Evolutionary conservation across 2,888 invertebrate species (phyloP), one percentile per base, ranked within the genome.

Genomic region (Trilocha varians): DNA sequence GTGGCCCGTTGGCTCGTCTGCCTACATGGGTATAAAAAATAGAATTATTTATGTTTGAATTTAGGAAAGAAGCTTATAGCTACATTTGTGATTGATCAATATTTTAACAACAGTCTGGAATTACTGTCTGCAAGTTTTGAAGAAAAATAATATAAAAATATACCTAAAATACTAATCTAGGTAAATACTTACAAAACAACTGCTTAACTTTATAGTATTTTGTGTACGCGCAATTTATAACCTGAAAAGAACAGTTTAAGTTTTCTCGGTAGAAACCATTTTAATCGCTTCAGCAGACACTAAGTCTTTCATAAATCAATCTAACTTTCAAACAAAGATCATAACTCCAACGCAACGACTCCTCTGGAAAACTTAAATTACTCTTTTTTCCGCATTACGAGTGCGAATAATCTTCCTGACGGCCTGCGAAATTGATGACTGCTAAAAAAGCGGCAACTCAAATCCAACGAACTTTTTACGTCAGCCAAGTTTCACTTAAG

Each of bases 351-450:
- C 70, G 71, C 73, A 78, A 79, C 76, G 82, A 75, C 73, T 78
- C 71, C 71, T 68, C 66, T 67, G 65, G 64, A 73, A 79, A 84
- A 83, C 80, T 84, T 85, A 84, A 85, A 85, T 84, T 80, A 82
- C 83, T 74, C 78, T 82, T 83, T 78, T 83, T 83, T 82, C 78
- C 80, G 82, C 75, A 72, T 79, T 73, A 73, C 72, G 76, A 83
- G 84, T 82, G 85, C 76, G 82, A 85, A 85, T 82, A 84, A 84
- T 84, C 85, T 84, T 82, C 85, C 68, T 83, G 85, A 85, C 85
- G 82, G 76, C 65, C 73, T 75, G 78, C 70, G 78, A 79, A 85
- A 85, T 85, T 84, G 84, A 85, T 84, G 84, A 78, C 66, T 75
- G 62, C 64, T 70, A 73, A 78, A 83, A 83, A 79, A 74, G 60